Evolutionary conservation across 2,113 vertebrate genomes (phyloP), one percentile per base, ranked within the genome.

Genomic region (Phyllopteryx taeniolatus): DNA sequence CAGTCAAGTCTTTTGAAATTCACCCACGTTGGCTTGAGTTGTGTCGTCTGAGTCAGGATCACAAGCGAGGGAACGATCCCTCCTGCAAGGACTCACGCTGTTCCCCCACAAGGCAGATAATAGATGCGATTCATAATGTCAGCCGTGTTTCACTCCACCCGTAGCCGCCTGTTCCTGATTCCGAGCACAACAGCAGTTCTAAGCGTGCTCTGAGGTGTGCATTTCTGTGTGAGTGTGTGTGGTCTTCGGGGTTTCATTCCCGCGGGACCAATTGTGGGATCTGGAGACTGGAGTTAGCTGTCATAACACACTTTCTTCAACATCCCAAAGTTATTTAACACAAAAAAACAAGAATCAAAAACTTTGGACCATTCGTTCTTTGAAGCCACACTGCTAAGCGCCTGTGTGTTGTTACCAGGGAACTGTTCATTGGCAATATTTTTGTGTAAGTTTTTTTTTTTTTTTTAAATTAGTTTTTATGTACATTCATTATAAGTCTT

Each of bases 91-190:
- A 81, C 77, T 77, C 78, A 22, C 39, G 79, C 74, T 79, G 85
- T 78, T 82, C 75, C 84, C 75, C 82, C 78, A 84, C 77, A 83
- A 86, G 78, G 73, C 81, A 71, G 70, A 83, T 89, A 88, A 91
- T 85, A 68, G 86, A 88, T 87, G 82, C 76, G 22, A 85, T 77
- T 79, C 75, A 84, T 81, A 87, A 67, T n/a, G 70, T 83, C 65
- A 80, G 82, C 81, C 85, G 87, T 76, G 79, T 83, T 78, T 86
- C 83, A 83, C 83, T 85, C 72, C 82, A 82, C 27, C 54, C 20
- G 74, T 71, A 84, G 78, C 83, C 78, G 78, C 76, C 69, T 75
- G 70, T 31, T 60, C 49, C 69, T 54, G 53, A 19, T 71, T 70
- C 66, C 61, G 68, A 74, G 70, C 12, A 80, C 75, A 68, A 70